Base-by-base conservation (phyloP, 2,888 invertebrate genomes). In the Invenusta paracnida region DNA sequence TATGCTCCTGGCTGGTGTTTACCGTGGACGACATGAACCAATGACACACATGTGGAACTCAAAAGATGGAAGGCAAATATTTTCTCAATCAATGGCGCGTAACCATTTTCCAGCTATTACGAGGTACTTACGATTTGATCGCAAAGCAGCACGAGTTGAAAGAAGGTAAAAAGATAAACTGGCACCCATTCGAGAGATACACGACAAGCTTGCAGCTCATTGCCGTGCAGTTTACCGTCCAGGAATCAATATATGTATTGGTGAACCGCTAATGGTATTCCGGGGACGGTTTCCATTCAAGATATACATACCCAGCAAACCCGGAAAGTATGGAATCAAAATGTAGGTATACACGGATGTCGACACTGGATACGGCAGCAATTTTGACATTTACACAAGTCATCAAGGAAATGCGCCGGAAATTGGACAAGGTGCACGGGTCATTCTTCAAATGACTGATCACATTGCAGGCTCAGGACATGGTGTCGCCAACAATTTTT, bases 291-390 rank as follows among this genome's bases (percentile, higher is more conserved):
- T 13, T 66, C 66, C 66, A 66, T 66, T 66, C 66, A 66, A 66
- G 66, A n/a, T 66, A 66, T 66, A 66, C 66, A 66, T 66, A 66
- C 66, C n/a, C n/a, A n/a, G n/a, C n/a, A n/a, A n/a, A n/a, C n/a
- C n/a, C n/a, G n/a, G n/a, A n/a, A n/a, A n/a, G n/a, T n/a, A n/a
- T n/a, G n/a, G 66, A n/a, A 66, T 66, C 66, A n/a, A 66, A 66
- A 66, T 66, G n/a, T 66, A n/a, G 66, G 66, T 66, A n/a, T 66
- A n/a, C n/a, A 13, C 66, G 66, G 66, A 66, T 66, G 66, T 66
- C n/a, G 66, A 66, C n/a, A 66, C 66, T n/a, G 66, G 13, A 17
- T 66, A 66, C n/a, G 13, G 66, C 66, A 66, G 66, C 66, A 66
- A 66, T 66, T 66, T 66, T 66, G 66, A 66, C 13, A n/a, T 66